Evolutionary conservation across 30 jellyfish, hydroid and myxozoan genomes (phyloP).

Genomic region (Turritopsis rubra): DNA sequence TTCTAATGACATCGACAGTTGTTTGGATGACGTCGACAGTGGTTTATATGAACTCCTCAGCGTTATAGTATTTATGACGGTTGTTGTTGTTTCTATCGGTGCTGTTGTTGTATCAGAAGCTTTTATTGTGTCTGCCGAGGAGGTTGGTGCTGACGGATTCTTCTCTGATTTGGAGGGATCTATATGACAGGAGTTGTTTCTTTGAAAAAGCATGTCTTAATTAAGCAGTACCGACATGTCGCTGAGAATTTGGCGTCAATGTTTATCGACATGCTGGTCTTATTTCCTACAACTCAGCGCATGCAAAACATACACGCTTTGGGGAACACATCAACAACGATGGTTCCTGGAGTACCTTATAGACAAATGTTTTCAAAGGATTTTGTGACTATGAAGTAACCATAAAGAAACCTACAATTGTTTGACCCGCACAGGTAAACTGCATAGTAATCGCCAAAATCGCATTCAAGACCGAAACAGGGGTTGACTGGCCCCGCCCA

Average conservation of each 20-base stretch:
- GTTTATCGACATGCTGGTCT: no score
- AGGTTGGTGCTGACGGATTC: neutral
- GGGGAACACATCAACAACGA: no score
- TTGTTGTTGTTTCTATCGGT: neutral
- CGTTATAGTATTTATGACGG: neutral
- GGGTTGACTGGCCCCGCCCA: neutral
- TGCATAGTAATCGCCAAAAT: constrained; percentile 1
- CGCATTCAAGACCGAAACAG: constrained; percentile 14
- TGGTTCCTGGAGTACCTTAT: no score
- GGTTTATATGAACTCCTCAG: neutral
- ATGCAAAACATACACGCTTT: no score
- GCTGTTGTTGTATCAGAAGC: neutral
- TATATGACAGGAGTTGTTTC: no score
- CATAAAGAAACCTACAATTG: neutral
- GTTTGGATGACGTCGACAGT: neutral
- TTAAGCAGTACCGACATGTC: no score
- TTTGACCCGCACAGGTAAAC: constrained; percentile 7
- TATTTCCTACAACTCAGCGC: no score
- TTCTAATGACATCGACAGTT: no score
- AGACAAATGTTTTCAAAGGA: neutral
- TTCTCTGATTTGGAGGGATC: no score
- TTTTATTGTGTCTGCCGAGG: neutral
- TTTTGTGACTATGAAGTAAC: neutral
- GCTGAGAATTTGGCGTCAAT: no score
- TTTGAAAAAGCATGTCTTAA: no score